Percentiles rank a stretch among this genome's conserved stretches.
Conservation (phyloP, 2,797 vertebrate species). For the Knipowitschia caucasica region DNA sequence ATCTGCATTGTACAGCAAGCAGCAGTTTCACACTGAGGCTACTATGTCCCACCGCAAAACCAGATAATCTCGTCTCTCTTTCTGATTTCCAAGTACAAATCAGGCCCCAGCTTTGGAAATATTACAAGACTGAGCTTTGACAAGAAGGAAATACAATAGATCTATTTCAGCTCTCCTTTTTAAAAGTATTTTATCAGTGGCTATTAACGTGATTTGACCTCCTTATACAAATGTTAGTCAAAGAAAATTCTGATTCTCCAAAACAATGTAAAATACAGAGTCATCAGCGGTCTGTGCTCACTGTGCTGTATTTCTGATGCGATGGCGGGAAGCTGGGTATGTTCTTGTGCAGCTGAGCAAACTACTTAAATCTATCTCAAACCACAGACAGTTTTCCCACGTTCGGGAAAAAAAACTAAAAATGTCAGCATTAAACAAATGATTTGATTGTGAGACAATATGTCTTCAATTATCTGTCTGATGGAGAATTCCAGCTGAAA, state of each 20-base stretch:
- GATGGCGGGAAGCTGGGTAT: constrained; percentile 59
- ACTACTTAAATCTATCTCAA: constrained; percentile 73
- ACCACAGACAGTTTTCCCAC: constrained; percentile 60
- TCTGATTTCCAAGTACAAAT: no score
- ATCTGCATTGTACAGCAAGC: no score
- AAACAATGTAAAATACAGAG: constrained; percentile 62
- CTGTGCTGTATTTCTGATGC: constrained; percentile 45
- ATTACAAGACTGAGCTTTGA: no score
- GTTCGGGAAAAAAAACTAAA: constrained; percentile 63
- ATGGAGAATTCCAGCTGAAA: neutral
- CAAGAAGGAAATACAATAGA: no score
- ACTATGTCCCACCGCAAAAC: no score
- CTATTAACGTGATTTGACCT: constrained; percentile 60
- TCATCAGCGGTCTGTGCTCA: constrained; percentile 39
- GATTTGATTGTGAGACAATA: constrained; percentile 68
- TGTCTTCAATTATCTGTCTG: neutral
- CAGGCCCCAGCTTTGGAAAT: no score
- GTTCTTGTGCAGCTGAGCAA: constrained; percentile 76
- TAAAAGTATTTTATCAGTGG: neutral
- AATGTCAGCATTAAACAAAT: constrained; percentile 71
- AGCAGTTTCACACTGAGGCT: no score
- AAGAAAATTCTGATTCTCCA: constrained; percentile 60
- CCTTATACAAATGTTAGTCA: constrained; percentile 65
- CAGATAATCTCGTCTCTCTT: no score
- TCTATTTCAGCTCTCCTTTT: no score